Evolutionary conservation across 1,140 invertebrate genomes (phyloP).

Genomic region (Pseudachorutes palmiensis): DNA sequence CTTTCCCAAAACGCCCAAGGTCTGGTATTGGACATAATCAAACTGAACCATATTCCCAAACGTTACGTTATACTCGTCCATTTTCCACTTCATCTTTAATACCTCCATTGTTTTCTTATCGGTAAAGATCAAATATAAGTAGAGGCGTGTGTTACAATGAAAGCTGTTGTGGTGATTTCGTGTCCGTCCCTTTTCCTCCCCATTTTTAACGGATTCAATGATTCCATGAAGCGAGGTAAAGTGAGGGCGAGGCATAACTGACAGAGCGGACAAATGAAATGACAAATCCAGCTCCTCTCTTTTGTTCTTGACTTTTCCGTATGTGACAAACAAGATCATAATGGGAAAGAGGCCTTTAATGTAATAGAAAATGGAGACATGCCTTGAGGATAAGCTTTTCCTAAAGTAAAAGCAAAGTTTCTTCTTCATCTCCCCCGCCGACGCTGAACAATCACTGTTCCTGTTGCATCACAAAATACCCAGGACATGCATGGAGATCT

Average conservation of each 20-base stretch:
- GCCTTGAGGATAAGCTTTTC: slow-evolving; percentile 32
- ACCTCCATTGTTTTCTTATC: too few species aligned
- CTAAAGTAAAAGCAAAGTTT: neutral
- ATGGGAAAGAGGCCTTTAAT: slow-evolving; percentile 19
- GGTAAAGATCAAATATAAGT: neutral
- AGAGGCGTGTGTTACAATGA: neutral
- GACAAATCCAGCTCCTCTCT: slow-evolving; percentile 32
- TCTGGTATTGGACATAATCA: too few species aligned
- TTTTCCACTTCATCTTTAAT: too few species aligned
- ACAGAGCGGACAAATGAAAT: slow-evolving; percentile 31
- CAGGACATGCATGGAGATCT: neutral
- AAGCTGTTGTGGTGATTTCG: neutral
- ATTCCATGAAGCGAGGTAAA: too few species aligned
- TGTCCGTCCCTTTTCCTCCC: neutral
- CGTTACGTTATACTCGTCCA: too few species aligned
- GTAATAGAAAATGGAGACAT: neutral
- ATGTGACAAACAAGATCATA: slow-evolving; percentile 34
- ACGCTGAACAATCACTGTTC: neutral
- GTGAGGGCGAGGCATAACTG: neutral
- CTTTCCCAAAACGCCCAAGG: too few species aligned
- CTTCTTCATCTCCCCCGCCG: neutral
- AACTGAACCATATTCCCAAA: too few species aligned
- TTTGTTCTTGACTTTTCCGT: slow-evolving; percentile 36
- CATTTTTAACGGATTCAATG: too few species aligned
- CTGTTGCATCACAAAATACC: neutral